Percentiles rank a stretch among this genome's conserved stretches.
Conservation (phyloP, 1,140 invertebrate genomes). For the Habropoda laboriosa region DNA sequence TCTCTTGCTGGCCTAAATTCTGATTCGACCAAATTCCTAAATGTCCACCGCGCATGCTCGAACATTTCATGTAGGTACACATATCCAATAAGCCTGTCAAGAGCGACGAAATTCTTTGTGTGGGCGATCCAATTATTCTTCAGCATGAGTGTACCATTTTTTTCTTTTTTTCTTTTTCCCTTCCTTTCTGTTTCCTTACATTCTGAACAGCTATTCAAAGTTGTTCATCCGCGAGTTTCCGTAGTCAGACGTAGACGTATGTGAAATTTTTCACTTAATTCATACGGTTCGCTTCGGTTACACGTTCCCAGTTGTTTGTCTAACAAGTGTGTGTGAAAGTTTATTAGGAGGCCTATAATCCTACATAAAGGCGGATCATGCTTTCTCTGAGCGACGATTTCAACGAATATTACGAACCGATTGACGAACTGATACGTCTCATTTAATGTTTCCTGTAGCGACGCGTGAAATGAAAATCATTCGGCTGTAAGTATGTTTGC, state of each 20-base stretch:
- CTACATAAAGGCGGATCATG: conserved; percentile 63
- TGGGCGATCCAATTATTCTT: not conserved
- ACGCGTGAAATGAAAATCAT: conserved; percentile 4
- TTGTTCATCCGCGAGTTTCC: not conserved
- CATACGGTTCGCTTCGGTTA: conserved; percentile 10
- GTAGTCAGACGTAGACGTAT: too few relatives aligned
- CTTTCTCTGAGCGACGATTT: conserved; percentile 63
- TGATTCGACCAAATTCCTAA: conserved; percentile 2
- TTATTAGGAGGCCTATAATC: conserved; percentile 66
- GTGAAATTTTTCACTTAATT: conserved; percentile 18
- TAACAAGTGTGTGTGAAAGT: conserved; percentile 59
- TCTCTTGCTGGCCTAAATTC: conserved; percentile 13
- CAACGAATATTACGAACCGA: conserved; percentile 11
- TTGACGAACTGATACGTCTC: not conserved
- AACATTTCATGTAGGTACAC: not conserved
- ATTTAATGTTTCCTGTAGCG: not conserved
- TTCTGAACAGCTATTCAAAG: not conserved
- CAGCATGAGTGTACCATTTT: not conserved
- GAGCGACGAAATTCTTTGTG: not conserved
- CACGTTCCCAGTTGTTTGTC: not conserved
- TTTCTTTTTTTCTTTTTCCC: not conserved
- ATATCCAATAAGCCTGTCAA: too few relatives aligned
- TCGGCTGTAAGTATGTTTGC: not conserved
- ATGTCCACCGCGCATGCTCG: not conserved
- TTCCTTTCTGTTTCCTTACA: too few relatives aligned